These are phyloP conservation scores for Pleuronectes platessa DNA, from an alignment of 2,113 vertebrate genomes.

Conservation along the genomic window DNA sequence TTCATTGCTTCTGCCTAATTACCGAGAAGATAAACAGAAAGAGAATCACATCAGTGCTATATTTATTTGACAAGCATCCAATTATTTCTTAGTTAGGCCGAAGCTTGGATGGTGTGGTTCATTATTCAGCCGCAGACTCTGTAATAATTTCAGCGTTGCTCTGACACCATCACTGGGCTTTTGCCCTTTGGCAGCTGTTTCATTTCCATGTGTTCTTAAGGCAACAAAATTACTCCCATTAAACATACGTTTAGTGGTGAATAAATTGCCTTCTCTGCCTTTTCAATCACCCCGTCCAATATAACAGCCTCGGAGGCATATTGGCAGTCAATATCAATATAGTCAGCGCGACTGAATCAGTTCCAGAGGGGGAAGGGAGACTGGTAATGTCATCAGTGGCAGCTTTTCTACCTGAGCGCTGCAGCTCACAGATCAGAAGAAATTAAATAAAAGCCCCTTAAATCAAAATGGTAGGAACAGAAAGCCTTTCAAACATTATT, in stretches of 20 bases:
- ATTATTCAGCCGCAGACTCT: constrained; percentile 50
- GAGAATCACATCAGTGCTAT: constrained; percentile 1
- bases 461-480: constrained; percentile 31
- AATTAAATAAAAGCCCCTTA: constrained; percentile 45
- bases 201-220: constrained; percentile 66
- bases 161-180: constrained; percentile 50
- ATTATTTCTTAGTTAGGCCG: constrained; percentile 32
- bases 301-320: constrained; percentile 62
- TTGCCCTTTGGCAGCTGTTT: constrained; percentile 55
- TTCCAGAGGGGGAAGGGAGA: constrained; percentile 49
- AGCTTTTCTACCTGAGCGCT: constrained; percentile 52
- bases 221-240: constrained; percentile 76
- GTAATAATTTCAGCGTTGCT: constrained; percentile 55
- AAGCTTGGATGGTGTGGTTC: constrained; percentile 16
- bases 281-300: constrained; percentile 76
- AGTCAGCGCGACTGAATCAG: constrained; percentile 67
- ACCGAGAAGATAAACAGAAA: constrained; percentile 8
- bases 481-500: constrained; percentile 36
- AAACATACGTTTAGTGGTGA: constrained; percentile 72
- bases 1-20: constrained; percentile 10
- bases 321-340: constrained; percentile 84
- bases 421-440: constrained; percentile 41
- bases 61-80: constrained; percentile 43
- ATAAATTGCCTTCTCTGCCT: constrained; percentile 76
- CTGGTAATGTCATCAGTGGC: constrained; percentile 66